Conservation (phyloP, 2,797 vertebrate genomes). For the Carcharodon carcharias region DNA sequence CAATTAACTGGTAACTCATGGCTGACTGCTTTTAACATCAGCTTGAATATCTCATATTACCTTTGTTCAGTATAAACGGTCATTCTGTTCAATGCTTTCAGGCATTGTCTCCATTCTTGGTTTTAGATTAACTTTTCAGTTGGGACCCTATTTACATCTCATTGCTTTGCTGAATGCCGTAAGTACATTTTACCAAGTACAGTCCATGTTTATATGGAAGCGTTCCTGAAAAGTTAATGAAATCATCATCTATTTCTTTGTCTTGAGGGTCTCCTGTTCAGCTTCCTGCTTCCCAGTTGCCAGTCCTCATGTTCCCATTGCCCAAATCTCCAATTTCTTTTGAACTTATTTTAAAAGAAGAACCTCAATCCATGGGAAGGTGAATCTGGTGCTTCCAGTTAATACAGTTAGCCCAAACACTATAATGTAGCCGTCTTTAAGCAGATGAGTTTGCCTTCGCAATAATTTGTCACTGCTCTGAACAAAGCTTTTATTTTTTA, state of each 20-base stretch:
- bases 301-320: background rate
- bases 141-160: background rate
- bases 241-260: background rate
- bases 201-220: background rate
- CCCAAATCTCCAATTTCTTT: background rate
- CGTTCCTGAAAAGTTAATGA: background rate
- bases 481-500: conserved; percentile 18
- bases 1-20: background rate
- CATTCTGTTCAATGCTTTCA: background rate
- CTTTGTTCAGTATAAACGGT: background rate
- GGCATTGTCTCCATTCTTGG: background rate
- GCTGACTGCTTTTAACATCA: background rate
- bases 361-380: background rate
- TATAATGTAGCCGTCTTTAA: background rate
- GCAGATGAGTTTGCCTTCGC: background rate
- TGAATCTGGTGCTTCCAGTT: background rate
- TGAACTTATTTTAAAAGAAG: background rate
- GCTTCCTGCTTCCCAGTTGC: background rate
- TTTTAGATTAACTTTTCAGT: background rate
- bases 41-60: background rate
- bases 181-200: background rate
- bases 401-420: background rate
- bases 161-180: background rate
- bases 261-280: background rate
- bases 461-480: background rate